A percentile compares a stretch with the other conserved stretches of the same genome.
These are phyloP conservation scores for Chrysomallon squamiferum DNA, from an alignment of 1,140 invertebrate genomes.

Conservation along the genomic window DNA sequence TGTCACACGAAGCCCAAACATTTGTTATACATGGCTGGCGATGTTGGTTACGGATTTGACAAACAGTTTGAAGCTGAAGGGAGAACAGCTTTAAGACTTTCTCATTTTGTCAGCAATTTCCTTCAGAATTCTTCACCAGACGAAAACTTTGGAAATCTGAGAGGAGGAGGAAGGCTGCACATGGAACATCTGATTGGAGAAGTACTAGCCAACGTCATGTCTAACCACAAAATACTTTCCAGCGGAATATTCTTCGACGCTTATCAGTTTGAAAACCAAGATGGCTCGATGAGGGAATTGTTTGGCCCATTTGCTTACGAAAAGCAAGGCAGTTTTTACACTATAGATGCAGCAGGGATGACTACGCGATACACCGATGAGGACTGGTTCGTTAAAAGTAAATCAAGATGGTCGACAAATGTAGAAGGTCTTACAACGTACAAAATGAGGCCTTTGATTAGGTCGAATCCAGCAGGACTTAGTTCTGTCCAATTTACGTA, in stretches of 20 bases:
- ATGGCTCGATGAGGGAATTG: constrained; percentile 28
- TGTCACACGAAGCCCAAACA: constrained; percentile 25
- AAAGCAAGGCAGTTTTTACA: constrained; percentile 20
- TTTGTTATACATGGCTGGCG: constrained; percentile 65
- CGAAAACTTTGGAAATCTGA: constrained; percentile 41
- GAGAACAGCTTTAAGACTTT: constrained; percentile 35
- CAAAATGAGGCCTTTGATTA: constrained; percentile 64
- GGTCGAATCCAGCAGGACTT: constrained; percentile 76
- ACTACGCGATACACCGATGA: constrained; percentile 21
- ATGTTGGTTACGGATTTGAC: constrained; percentile 83
- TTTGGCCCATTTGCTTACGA: constrained; percentile 46
- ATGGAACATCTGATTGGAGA: constrained; percentile 56
- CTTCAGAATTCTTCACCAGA: constrained; percentile 35
- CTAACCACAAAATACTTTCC: constrained; percentile 84
- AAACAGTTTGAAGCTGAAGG: constrained; percentile 85
- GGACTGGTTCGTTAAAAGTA: constrained; percentile 35
- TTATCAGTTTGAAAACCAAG: constrained; percentile 76
- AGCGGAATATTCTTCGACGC: constrained; percentile 92
- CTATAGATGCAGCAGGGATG: constrained; percentile 38
- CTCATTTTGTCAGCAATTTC: constrained; percentile 44
- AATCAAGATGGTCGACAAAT: constrained; percentile 36
- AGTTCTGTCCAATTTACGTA: constrained; percentile 56
- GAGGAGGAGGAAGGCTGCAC: constrained; percentile 40
- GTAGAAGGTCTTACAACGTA: constrained; percentile 26
- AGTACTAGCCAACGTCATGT: constrained; percentile 88